These are phyloP conservation scores for Periophthalmus modestus DNA, from an alignment of 2,113 vertebrate genomes.

Conservation along the genomic window DNA sequence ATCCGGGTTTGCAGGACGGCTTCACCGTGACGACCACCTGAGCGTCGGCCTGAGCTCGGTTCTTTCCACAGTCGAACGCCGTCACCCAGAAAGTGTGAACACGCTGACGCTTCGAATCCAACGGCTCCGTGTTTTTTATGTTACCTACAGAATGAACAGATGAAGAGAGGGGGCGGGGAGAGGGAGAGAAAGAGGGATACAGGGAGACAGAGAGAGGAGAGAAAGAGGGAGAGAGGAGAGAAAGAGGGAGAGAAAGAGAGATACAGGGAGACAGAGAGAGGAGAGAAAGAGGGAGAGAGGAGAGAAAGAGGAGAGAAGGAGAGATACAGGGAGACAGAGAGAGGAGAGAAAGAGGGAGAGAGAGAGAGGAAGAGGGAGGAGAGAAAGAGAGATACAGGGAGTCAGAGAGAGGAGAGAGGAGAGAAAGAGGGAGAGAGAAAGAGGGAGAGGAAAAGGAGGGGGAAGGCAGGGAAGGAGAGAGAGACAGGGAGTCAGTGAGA, in stretches of 20 bases:
- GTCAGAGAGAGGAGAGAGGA: too few species aligned
- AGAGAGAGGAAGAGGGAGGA: too few species aligned
- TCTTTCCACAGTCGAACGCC: conserved; percentile 98
- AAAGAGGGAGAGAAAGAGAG: conserved; percentile 6
- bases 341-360: too few species aligned
- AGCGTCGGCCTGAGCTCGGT: conserved; percentile 91
- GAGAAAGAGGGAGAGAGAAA: too few species aligned
- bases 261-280: conserved; percentile 37
- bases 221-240: conserved; percentile 18
- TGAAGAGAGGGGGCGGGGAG: too few species aligned
- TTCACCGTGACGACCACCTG: conserved; percentile 96
- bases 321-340: too few species aligned
- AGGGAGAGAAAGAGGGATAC: too few species aligned
- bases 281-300: not conserved
- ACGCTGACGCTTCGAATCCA: conserved; percentile 89
- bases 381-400: too few species aligned
- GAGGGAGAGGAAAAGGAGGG: too few species aligned
- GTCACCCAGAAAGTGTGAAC: conserved; percentile 95
- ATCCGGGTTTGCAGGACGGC: conserved; percentile 95
- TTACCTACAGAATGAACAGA: conserved; percentile 78
- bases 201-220: too few species aligned
- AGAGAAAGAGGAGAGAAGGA: not conserved
- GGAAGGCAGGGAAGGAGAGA: conserved; percentile 11
- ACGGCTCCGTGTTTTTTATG: conserved; percentile 96
- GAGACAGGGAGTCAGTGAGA: conserved; percentile 2